Evolutionary conservation across 2,797 vertebrate genomes (phyloP).

Genomic region (Xenopus petersii): DNA sequence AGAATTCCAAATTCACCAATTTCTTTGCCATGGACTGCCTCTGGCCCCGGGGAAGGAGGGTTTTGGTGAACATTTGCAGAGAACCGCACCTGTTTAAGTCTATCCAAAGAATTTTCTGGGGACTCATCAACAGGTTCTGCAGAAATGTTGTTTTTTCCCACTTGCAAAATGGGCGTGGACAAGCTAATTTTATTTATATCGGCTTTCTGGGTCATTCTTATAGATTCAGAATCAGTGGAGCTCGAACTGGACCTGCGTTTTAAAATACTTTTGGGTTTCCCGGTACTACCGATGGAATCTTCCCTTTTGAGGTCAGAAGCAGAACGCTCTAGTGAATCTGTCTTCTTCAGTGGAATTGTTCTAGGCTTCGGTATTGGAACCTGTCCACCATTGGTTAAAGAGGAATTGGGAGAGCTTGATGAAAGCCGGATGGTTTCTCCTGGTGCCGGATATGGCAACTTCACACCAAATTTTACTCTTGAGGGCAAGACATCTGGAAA

Average conservation of each 20-base stretch:
- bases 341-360: slow-evolving; percentile 68
- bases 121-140: slow-evolving; percentile 51
- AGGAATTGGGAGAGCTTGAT: slow-evolving; percentile 51
- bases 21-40: slow-evolving; percentile 56
- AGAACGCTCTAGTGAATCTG: slow-evolving; percentile 49
- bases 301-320: slow-evolving; percentile 39
- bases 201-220: slow-evolving; percentile 54
- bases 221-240: slow-evolving; percentile 73
- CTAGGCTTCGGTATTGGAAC: slow-evolving; percentile 85
- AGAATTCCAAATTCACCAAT: slow-evolving; percentile 66
- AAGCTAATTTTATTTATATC: slow-evolving; percentile 58
- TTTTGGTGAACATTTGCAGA: slow-evolving; percentile 55
- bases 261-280: slow-evolving; percentile 68
- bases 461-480: slow-evolving; percentile 53
- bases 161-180: slow-evolving; percentile 63
- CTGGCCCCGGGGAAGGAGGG: slow-evolving; percentile 49
- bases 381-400: slow-evolving; percentile 57
- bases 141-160: too few species aligned
- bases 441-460: slow-evolving; percentile 52
- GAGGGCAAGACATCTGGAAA: slow-evolving; percentile 63
- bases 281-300: slow-evolving; percentile 49
- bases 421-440: slow-evolving; percentile 39
- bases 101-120: slow-evolving; percentile 39
- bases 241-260: slow-evolving; percentile 74
- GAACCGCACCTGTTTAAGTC: slow-evolving; percentile 79